A percentile compares a stretch with the other conserved stretches of the same genome.
These are phyloP conservation scores for Eurytoma californica DNA, from an alignment of 2,888 invertebrate genomes.

Conservation along the genomic window DNA sequence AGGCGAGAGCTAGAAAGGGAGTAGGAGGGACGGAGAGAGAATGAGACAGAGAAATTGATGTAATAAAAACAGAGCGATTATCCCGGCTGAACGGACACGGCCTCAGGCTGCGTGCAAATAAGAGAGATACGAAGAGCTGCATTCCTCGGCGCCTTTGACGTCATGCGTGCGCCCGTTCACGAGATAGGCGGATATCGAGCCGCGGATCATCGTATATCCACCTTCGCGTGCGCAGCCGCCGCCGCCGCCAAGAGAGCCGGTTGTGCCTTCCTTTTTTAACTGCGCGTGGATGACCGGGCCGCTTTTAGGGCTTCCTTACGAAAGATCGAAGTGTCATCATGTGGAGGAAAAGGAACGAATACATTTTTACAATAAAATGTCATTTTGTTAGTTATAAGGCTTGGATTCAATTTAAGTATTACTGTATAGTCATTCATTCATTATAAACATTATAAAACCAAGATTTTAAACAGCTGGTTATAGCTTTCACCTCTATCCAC, in stretches of 20 bases:
- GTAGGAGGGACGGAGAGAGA: slow-evolving; percentile 29
- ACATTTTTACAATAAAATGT: too few species aligned
- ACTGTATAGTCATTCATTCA: too few species aligned
- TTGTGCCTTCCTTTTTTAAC: too few species aligned
- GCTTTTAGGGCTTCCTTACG: too few species aligned
- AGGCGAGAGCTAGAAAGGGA: slow-evolving; percentile 5
- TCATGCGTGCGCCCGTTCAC: slow-evolving; percentile 34
- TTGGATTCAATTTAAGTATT: too few species aligned
- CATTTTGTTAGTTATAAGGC: too few species aligned
- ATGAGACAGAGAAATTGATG: slow-evolving; percentile 45
- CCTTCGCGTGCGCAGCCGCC: neutral
- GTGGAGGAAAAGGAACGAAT: too few species aligned
- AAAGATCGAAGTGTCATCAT: too few species aligned
- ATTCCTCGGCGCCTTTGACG: slow-evolving; percentile 32
- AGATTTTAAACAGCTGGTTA: too few species aligned
- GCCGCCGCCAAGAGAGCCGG: neutral
- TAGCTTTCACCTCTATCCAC: too few species aligned
- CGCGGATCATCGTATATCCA: slow-evolving; percentile 20
- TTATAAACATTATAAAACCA: too few species aligned
- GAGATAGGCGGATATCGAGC: slow-evolving; percentile 38
- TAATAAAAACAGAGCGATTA: slow-evolving; percentile 53
- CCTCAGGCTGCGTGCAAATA: neutral
- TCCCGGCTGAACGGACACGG: slow-evolving; percentile 39
- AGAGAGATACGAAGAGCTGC: neutral
- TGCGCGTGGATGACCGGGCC: too few species aligned